Evolutionary conservation across 2,797 vertebrate species (phyloP).

Genomic region (Leptoclinus maculatus): DNA sequence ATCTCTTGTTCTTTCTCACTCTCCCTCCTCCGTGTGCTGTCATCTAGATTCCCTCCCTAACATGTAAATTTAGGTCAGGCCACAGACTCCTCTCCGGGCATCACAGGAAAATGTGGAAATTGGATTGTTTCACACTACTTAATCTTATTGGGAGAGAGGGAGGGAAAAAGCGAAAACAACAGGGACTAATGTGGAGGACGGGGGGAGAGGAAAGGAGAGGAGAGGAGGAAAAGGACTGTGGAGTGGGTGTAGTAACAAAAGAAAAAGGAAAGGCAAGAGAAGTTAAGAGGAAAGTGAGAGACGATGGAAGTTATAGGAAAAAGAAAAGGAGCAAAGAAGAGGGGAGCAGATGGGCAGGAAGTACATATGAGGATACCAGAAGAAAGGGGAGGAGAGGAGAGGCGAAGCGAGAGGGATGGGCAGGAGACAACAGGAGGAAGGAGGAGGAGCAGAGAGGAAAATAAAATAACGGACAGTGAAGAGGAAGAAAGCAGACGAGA

Average conservation of each 20-base stretch:
- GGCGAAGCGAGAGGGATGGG: constrained; percentile 39
- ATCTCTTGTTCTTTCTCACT: constrained; percentile 51
- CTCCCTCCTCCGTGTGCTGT: constrained; percentile 79
- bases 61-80: constrained; percentile 88
- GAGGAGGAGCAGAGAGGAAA: constrained; percentile 46
- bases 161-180: constrained; percentile 62
- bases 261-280: constrained; percentile 20
- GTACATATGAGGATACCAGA: constrained; percentile 8
- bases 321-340: background rate
- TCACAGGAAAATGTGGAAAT: constrained; percentile 77
- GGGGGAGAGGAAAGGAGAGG: background rate
- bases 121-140: constrained; percentile 80
- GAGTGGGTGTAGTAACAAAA: constrained; percentile 16
- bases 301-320: background rate
- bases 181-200: constrained; percentile 53
- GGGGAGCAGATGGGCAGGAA: constrained; percentile 7
- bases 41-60: constrained; percentile 85
- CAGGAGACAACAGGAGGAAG: constrained; percentile 35
- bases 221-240: background rate
- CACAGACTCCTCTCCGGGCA: constrained; percentile 75
- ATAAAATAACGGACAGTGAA: constrained; percentile 19
- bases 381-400: constrained; percentile 6
- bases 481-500: constrained; percentile 37
- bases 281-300: background rate
- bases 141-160: constrained; percentile 73